A percentile compares a stretch with the other conserved stretches of the same genome.
Conservation (phyloP, 2,113 vertebrate species). For the Acanthochromis polyacanthus region DNA sequence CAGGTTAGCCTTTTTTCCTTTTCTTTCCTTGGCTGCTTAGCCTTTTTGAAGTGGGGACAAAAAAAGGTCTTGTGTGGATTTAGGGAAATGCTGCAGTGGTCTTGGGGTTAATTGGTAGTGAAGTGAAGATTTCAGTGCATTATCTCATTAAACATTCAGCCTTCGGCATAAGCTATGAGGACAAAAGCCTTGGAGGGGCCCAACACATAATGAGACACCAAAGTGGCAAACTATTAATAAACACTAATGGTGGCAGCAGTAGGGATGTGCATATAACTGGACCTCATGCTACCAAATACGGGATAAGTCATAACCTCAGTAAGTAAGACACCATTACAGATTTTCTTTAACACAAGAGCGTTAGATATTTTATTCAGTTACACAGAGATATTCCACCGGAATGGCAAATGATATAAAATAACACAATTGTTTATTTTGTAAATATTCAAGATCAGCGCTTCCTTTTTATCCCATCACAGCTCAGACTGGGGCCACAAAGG, state of each 20-base stretch:
- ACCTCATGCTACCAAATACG: neutral
- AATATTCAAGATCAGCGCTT: conserved; percentile 52
- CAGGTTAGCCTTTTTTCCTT: conserved; percentile 97
- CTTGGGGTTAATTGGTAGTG: conserved; percentile 96
- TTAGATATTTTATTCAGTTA: conserved; percentile 27
- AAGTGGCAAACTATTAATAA: conserved; percentile 70
- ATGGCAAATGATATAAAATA: conserved; percentile 1
- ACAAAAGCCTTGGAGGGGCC: conserved; percentile 81
- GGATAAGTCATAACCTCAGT: neutral
- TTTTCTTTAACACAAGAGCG: neutral
- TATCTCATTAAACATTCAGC: conserved; percentile 96
- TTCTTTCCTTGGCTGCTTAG: conserved; percentile 89
- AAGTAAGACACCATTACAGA: neutral
- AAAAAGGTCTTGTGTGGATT: conserved; percentile 92
- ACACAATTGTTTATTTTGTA: neutral
- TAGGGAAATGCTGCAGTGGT: conserved; percentile 93
- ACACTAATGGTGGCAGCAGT: conserved; percentile 45
- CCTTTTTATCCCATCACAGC: conserved; percentile 38
- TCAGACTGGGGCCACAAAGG: conserved; percentile 66
- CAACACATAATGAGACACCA: conserved; percentile 79
- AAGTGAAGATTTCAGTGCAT: conserved; percentile 92
- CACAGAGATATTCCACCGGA: conserved; percentile 24
- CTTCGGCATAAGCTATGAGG: conserved; percentile 72
- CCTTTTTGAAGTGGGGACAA: conserved; percentile 92
- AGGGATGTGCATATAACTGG: neutral